Base-by-base conservation (phyloP, 2,888 invertebrate genomes). In the Apotomis turbidana region DNA sequence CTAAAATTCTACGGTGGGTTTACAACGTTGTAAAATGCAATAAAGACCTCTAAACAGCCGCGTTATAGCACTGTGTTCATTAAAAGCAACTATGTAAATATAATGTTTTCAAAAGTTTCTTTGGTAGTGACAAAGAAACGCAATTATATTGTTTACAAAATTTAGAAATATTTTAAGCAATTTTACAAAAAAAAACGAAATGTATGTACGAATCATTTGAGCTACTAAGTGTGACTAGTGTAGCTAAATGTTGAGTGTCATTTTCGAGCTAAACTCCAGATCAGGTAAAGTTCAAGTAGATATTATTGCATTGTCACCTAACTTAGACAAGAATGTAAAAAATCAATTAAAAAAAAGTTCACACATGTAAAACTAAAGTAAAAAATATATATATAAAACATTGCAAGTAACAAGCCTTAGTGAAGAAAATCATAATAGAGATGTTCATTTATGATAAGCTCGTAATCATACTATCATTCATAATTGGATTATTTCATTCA, bases 1-100 rank as follows among this genome's bases (percentile, higher is more conserved):
- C 91, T 90, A 89, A 92, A 91, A 91, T 92, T 89, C 90, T 90
- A 93, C 92, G 91, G 93, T 93, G 90, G 90, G 93, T 93, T 93
- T 93, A 93, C 87, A 89, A 83, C 91, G 91, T 82, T 90, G 86
- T 93, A 93, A 93, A 93, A 88, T 84, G 91, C 89, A 90, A 92
- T 93, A 93, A 93, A 92, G 89, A 90, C 81, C 87, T 88, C 83
- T 86, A 88, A 90, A 90, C 86, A 84, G 88, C 88, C 88, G 83
- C 82, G 83, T 88, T 88, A 87, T 87, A 87, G 85, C 85, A 85
- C 83, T 86, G 87, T 87, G 81, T 81, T 83, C 82, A 80, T 78
- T 27, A 76, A 77, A 74, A 58, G 41, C 49, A 58, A 49, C 62
- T 70, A 63, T 63, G 62, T 66, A 64, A 60, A 64, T 62, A 70